phyloP scores from a whole-genome alignment of 2,113 vertebrate species.

The Orycteropus afer region DNA sequence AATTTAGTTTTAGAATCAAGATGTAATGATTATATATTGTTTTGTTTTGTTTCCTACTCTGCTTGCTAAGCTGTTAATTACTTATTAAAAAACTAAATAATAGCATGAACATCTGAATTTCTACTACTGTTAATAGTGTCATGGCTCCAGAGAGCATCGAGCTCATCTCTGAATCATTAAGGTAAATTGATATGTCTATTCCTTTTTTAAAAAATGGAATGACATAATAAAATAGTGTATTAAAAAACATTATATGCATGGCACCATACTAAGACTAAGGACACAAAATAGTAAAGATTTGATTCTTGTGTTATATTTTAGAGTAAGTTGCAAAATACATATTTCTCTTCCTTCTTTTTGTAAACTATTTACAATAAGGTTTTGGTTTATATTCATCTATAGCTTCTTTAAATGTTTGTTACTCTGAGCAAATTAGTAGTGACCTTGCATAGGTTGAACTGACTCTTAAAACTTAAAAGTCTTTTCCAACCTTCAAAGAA shows the following conservation, averaged over 20 bases:
- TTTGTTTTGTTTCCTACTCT: neutral
- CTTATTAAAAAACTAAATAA: constrained; percentile 46
- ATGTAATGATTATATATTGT: neutral
- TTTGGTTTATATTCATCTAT: constrained; percentile 51
- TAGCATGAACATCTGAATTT: neutral
- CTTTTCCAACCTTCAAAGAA: constrained; percentile 65
- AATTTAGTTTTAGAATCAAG: constrained; percentile 1
- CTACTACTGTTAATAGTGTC: neutral
- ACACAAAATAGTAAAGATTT: neutral
- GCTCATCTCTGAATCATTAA: constrained; percentile 1
- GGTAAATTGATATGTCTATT: neutral
- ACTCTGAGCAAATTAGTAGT: constrained; percentile 64
- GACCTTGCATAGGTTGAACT: constrained; percentile 57
- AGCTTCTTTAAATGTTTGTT: constrained; percentile 52
- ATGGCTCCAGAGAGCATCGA: neutral
- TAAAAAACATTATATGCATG: neutral
- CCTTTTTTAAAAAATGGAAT: neutral
- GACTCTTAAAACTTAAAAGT: constrained; percentile 56
- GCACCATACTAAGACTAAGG: neutral
- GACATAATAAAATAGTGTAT: neutral
- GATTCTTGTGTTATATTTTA: constrained; percentile 2
- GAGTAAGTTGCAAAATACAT: neutral
- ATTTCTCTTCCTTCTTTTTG: neutral
- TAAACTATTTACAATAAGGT: constrained; percentile 42
- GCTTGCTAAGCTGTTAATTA: neutral